Conservation (phyloP, 2,113 vertebrate genomes). For the Megaceryle maxima region DNA sequence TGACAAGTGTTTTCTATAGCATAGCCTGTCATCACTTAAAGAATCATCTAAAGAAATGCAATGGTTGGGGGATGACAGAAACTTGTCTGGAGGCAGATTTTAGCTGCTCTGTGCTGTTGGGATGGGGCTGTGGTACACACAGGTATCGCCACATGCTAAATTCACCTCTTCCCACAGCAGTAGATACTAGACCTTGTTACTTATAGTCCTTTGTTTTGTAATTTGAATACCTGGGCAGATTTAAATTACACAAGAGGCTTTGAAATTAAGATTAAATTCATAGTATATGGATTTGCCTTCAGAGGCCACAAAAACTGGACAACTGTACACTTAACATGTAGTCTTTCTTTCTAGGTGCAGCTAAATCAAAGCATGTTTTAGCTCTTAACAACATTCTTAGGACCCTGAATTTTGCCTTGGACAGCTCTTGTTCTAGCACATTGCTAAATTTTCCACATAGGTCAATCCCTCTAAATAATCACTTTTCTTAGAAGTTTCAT, state of each 20-base stretch:
- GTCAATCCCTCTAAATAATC: not conserved
- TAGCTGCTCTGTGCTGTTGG: not conserved
- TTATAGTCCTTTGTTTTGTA: not conserved
- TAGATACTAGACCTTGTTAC: not conserved
- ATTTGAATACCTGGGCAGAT: not conserved
- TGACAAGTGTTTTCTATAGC: not conserved
- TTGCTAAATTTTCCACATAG: accelerated
- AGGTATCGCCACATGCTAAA: not conserved
- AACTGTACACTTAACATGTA: accelerated
- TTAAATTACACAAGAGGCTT: not conserved
- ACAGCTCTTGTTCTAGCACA: not conserved
- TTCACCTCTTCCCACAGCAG: not conserved
- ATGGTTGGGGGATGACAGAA: not conserved
- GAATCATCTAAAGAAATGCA: not conserved
- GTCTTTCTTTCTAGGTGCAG: not conserved
- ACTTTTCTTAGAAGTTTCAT: not conserved
- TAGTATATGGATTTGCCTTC: not conserved
- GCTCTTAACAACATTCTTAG: not conserved
- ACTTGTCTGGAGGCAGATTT: not conserved
- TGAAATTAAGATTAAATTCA: not conserved
- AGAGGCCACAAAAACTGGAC: not conserved
- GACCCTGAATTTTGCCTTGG: not conserved
- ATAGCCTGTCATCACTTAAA: not conserved
- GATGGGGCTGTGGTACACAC: not conserved
- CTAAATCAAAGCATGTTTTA: not conserved